Conservation (phyloP, 2,113 vertebrate genomes). For the Azemiops feae region DNA sequence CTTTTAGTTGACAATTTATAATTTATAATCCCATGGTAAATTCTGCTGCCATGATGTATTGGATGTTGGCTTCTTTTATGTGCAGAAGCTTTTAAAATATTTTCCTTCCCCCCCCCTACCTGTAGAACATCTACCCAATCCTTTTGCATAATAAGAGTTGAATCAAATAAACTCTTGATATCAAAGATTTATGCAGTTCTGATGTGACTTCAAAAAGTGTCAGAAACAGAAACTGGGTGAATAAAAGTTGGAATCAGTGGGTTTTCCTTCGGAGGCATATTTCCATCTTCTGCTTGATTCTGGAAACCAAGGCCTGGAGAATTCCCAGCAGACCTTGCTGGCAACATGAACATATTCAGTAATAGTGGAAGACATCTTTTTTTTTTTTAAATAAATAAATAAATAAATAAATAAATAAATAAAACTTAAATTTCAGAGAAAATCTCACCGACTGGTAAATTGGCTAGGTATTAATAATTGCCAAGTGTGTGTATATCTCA, state of each 20-base stretch:
- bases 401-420: neutral
- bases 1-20: slow-evolving; percentile 20
- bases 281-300: neutral
- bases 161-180: neutral
- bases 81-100: neutral
- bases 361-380: neutral
- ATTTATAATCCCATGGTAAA: slow-evolving; percentile 13
- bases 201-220: neutral
- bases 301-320: neutral
- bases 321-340: neutral
- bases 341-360: neutral
- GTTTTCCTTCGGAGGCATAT: neutral
- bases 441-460: neutral
- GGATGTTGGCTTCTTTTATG: neutral
- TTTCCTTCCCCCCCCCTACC: neutral
- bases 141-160: neutral
- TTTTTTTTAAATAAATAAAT: too few relatives aligned
- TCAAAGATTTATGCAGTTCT: neutral
- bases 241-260: neutral
- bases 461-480: neutral
- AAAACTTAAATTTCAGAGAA: neutral
- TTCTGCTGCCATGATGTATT: neutral
- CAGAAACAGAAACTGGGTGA: neutral
- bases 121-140: neutral
- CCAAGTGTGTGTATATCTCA: neutral